Percentiles rank a stretch among this genome's conserved stretches.
Conservation (phyloP, 2,888 invertebrate species). For the Nomada goodeniana region DNA sequence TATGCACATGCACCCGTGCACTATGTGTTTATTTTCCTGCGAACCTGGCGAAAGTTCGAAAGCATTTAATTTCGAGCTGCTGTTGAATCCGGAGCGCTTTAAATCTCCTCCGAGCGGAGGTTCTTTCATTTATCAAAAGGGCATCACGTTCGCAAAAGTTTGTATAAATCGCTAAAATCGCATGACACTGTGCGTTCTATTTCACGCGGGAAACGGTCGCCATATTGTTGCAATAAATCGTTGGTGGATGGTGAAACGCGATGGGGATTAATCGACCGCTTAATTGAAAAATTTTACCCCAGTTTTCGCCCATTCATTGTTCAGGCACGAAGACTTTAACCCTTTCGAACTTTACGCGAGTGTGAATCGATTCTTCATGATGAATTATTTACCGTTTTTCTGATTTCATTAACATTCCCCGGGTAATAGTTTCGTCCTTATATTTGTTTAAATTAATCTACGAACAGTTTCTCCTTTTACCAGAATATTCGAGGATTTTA, state of each 20-base stretch:
- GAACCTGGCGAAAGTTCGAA: conserved; percentile 20
- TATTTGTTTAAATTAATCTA: no score
- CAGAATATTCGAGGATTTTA: not conserved
- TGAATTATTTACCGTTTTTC: not conserved
- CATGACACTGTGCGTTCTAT: not conserved
- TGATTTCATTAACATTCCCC: not conserved
- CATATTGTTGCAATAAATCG: conserved; percentile 16
- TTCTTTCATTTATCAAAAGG: conserved; percentile 37
- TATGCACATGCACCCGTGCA: no score
- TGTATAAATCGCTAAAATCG: conserved; percentile 5
- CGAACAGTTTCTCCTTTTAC: no score
- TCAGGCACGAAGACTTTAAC: not conserved
- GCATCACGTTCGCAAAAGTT: conserved; percentile 9
- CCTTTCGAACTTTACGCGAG: not conserved
- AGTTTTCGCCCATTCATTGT: not conserved
- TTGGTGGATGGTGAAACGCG: not conserved
- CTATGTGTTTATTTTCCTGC: conserved; percentile 14
- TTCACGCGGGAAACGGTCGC: not conserved
- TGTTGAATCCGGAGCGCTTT: not conserved
- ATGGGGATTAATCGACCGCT: conserved; percentile 5
- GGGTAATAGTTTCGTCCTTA: no score
- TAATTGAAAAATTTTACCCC: not conserved
- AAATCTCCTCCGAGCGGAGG: not conserved
- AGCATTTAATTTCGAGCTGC: conserved; percentile 19
- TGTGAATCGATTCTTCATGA: no score